Evolutionary conservation across 2,888 invertebrate species (phyloP).

Genomic region (Plemyria rubiginata): DNA sequence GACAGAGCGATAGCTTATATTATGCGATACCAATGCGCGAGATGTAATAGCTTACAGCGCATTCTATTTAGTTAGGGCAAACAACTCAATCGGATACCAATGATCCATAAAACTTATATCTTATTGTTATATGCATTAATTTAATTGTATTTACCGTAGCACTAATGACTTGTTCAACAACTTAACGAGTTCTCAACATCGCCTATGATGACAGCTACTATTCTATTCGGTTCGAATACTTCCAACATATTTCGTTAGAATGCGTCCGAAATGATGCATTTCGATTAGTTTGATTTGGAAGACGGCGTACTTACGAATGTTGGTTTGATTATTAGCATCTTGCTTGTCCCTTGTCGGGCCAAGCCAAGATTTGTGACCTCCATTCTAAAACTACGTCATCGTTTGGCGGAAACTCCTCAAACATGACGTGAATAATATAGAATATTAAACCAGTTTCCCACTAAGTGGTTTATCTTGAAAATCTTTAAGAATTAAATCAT

Average conservation of each 20-base stretch:
- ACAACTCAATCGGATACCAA: slow-evolving; percentile 9
- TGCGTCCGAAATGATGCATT: too few relatives aligned
- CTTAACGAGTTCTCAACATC: neutral
- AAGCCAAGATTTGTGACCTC: neutral
- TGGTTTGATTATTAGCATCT: too few relatives aligned
- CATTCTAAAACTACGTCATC: neutral
- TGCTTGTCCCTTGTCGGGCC: too few relatives aligned
- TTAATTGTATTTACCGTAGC: neutral
- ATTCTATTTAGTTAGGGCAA: too few relatives aligned
- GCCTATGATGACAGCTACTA: neutral
- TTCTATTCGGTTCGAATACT: too few relatives aligned
- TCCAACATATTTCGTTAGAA: too few relatives aligned
- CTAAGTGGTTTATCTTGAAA: slow-evolving; percentile 1
- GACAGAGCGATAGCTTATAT: too few relatives aligned
- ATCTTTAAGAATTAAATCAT: neutral
- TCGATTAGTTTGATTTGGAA: too few relatives aligned
- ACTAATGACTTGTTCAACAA: neutral
- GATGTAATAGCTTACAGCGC: too few relatives aligned
- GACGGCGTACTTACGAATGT: too few relatives aligned
- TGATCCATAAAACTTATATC: slow-evolving; percentile 10
- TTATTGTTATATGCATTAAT: slow-evolving; percentile 7
- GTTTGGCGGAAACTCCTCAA: slow-evolving; percentile 1
- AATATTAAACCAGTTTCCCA: neutral
- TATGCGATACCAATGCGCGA: too few relatives aligned
- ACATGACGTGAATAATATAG: neutral